A percentile compares a stretch with the other conserved stretches of the same genome.
phyloP scores from a whole-genome alignment of 2,113 vertebrate genomes.

The Austrofundulus limnaeus region DNA sequence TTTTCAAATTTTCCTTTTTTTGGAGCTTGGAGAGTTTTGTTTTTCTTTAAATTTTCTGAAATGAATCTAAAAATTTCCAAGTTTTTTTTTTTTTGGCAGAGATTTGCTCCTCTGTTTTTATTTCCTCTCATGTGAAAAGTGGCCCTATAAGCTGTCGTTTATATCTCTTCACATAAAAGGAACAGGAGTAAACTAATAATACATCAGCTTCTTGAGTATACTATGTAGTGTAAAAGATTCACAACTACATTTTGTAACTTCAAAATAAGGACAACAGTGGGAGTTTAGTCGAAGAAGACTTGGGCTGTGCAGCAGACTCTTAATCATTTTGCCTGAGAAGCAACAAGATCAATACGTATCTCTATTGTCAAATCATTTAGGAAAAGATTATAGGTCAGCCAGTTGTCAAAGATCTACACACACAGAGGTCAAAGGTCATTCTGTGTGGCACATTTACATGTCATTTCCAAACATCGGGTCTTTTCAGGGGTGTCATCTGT shows the following conservation, averaged over 20 bases:
- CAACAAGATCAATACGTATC: conserved; percentile 73
- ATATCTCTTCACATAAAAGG: too few species aligned
- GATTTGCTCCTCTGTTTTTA: too few species aligned
- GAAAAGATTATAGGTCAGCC: conserved; percentile 69
- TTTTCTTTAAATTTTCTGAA: too few species aligned
- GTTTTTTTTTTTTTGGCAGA: too few species aligned
- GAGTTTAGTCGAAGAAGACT: conserved; percentile 11
- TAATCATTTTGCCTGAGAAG: conserved; percentile 62
- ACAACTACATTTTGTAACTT: conserved; percentile 25
- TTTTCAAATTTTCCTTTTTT: too few species aligned
- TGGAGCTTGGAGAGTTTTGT: too few species aligned
- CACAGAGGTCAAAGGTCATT: conserved; percentile 68
- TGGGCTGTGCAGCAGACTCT: conserved; percentile 28
- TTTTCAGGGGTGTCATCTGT: conserved; percentile 54
- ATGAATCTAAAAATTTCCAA: too few species aligned
- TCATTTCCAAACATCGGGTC: conserved; percentile 48
- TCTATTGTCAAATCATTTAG: conserved; percentile 78
- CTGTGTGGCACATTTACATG: conserved; percentile 54
- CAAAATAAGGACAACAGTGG: background rate
- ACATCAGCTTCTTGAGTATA: too few species aligned
- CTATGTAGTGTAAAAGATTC: conserved; percentile 8
- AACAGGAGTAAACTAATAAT: too few species aligned
- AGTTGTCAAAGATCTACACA: conserved; percentile 68
- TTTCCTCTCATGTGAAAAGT: too few species aligned
- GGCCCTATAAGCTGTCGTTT: too few species aligned